A percentile compares a stretch with the other conserved stretches of the same genome.
Conservation (phyloP, 1,140 invertebrate species). For the Lutraria rhynchaena region DNA sequence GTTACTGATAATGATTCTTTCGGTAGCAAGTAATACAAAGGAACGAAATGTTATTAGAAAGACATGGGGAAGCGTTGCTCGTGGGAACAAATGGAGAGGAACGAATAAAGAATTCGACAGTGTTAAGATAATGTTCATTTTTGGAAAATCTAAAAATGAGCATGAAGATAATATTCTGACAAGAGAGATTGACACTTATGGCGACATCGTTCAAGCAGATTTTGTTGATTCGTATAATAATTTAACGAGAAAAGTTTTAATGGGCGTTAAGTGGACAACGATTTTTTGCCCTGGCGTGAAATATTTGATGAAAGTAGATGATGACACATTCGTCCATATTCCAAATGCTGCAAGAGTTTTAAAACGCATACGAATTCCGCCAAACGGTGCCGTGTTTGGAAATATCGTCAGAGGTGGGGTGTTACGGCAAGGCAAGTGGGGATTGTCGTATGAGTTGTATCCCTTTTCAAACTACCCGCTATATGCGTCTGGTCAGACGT, state of each 20-base stretch:
- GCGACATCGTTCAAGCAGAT: slow-evolving; percentile 71
- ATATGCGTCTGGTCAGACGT: slow-evolving; percentile 77
- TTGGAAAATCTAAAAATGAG: slow-evolving; percentile 20
- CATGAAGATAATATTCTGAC: slow-evolving; percentile 8
- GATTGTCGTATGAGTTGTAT: too few species aligned
- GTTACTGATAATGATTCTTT: slow-evolving; percentile 44
- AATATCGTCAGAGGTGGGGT: neutral
- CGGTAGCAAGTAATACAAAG: slow-evolving; percentile 5
- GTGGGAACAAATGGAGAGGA: slow-evolving; percentile 34
- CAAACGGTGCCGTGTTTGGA: slow-evolving; percentile 20
- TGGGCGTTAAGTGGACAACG: slow-evolving; percentile 91
- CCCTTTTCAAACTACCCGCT: slow-evolving; percentile 68
- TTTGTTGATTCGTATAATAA: slow-evolving; percentile 72
- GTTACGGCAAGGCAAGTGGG: neutral
- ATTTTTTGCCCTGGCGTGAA: slow-evolving; percentile 85
- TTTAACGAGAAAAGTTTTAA: slow-evolving; percentile 85
- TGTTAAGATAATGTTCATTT: slow-evolving; percentile 54
- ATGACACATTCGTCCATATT: slow-evolving; percentile 92
- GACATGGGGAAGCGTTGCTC: slow-evolving; percentile 54
- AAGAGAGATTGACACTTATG: slow-evolving; percentile 50
- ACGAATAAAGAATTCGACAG: neutral
- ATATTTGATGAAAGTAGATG: slow-evolving; percentile 93
- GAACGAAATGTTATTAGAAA: slow-evolving; percentile 51
- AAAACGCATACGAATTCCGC: too few species aligned
- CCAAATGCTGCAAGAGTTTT: slow-evolving; percentile 76